These are phyloP conservation scores for Prosopocoilus inquinatus DNA, from an alignment of 2,888 invertebrate genomes.

Conservation along the genomic window DNA sequence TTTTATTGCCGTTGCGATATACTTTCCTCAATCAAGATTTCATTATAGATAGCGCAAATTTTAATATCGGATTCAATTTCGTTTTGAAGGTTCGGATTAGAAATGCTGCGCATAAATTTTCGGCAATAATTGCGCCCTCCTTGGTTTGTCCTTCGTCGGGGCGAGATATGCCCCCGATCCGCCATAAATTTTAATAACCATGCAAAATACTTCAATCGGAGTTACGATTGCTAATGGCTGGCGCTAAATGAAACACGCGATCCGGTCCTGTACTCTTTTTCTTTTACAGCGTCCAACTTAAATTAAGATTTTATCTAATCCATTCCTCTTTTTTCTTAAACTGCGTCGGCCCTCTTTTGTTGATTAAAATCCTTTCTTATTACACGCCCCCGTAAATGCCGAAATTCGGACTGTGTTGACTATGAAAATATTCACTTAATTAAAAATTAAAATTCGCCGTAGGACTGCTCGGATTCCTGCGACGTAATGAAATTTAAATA, in stretches of 20 bases:
- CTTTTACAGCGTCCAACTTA: background rate
- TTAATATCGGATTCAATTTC: slow-evolving; percentile 51
- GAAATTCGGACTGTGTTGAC: too few species aligned
- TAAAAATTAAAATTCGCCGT: too few species aligned
- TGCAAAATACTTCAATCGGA: slow-evolving; percentile 9
- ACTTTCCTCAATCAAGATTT: slow-evolving; percentile 52
- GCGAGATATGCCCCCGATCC: slow-evolving; percentile 10
- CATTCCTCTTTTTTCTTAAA: slow-evolving; percentile 2
- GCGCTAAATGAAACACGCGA: background rate
- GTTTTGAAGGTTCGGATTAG: slow-evolving; percentile 34
- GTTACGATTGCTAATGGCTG: background rate
- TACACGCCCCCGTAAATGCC: background rate
- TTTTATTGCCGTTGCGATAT: slow-evolving; percentile 46
- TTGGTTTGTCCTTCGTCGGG: slow-evolving; percentile 1
- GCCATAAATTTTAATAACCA: slow-evolving; percentile 16
- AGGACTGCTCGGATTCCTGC: too few species aligned
- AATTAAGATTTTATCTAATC: slow-evolving; percentile 10
- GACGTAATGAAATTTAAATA: too few species aligned
- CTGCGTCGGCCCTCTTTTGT: background rate
- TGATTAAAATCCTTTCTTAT: slow-evolving; percentile 7
- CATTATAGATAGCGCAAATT: slow-evolving; percentile 52
- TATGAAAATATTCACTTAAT: too few species aligned
- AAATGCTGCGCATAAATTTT: slow-evolving; percentile 39
- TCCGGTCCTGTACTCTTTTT: background rate
- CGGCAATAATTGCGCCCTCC: slow-evolving; percentile 10